Evolutionary conservation across 2,888 invertebrate species (phyloP), one percentile per base, ranked within the genome.

Genomic region (Hypomecis atomaria): DNA sequence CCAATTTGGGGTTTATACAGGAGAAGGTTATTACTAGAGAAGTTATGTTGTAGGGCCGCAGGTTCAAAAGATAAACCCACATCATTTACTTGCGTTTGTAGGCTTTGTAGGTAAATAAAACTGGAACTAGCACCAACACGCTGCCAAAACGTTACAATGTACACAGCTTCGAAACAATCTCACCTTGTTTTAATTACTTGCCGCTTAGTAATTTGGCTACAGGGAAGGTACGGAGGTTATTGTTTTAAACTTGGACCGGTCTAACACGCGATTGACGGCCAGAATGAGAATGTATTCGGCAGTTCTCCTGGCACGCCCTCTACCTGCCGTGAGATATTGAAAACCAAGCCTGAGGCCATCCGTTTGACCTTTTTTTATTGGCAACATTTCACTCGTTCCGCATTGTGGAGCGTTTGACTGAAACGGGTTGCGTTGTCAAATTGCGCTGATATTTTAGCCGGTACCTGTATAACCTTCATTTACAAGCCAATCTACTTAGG

Each of bases 351-450:
- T 78, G 71, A 71, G 81, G 85, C 87, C 77, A 86, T 86, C 78
- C 84, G 84, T 87, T 87, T 86, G 89, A 89, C 88, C 89, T 88
- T 89, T 89, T 72, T 89, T 89, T 88, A 88, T 88, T 87, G 87
- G 86, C 83, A 86, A 88, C 88, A 89, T 90, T 89, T 89, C 87
- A 90, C 88, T 86, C 83, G 87, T 84, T 85, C 83, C 85, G 83
- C 87, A 84, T 87, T 89, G 88, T 88, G 85, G 83, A 84, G 78
- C 84, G 81, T 81, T 83, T 83, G 81, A 84, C 82, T 85, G 82
- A 83, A 85, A 83, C 83, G 84, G 85, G 83, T 83, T 82, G 82
- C 82, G 84, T 85, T 87, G 87, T 88, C 87, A 88, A 88, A 88
- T 88, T 86, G 85, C 84, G 78, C 80, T 83, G 84, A 84, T 86